These are phyloP conservation scores for Mythimna impura DNA, from an alignment of 2,888 invertebrate species.

Conservation along the genomic window DNA sequence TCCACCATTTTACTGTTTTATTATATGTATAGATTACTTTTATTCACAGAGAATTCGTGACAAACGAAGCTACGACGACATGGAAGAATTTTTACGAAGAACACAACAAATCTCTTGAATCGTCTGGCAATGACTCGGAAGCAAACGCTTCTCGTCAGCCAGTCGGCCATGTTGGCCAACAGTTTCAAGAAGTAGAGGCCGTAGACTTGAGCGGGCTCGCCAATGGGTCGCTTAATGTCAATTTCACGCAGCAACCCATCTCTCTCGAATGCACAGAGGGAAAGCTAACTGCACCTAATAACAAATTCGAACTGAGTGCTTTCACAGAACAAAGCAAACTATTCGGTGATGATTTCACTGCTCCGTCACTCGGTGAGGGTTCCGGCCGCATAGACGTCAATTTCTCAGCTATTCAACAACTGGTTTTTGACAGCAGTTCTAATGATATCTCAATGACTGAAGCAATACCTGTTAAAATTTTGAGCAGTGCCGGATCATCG, in stretches of 20 bases:
- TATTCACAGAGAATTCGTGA: constrained; percentile 81
- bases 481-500: not conserved
- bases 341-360: constrained; percentile 77
- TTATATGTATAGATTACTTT: too few species aligned
- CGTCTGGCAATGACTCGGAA: constrained; percentile 80
- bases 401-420: constrained; percentile 78
- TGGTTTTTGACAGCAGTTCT: constrained; percentile 63
- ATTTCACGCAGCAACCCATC: constrained; percentile 76
- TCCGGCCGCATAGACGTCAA: constrained; percentile 80
- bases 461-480: constrained; percentile 38
- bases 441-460: constrained; percentile 64
- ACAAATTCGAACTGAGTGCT: constrained; percentile 79
- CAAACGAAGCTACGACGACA: constrained; percentile 86
- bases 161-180: constrained; percentile 80
- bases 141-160: constrained; percentile 70
- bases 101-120: constrained; percentile 84
- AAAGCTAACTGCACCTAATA: constrained; percentile 71
- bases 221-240: constrained; percentile 72
- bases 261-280: constrained; percentile 74
- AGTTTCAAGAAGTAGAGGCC: constrained; percentile 82
- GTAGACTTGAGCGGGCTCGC: constrained; percentile 71
- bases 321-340: constrained; percentile 80
- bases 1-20: too few species aligned
- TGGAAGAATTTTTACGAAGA: constrained; percentile 88
- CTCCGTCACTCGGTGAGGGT: constrained; percentile 72